Percentiles rank a stretch among this genome's conserved stretches.
Conservation (phyloP, 2,888 invertebrate species). For the Napeogenes sylphis region DNA sequence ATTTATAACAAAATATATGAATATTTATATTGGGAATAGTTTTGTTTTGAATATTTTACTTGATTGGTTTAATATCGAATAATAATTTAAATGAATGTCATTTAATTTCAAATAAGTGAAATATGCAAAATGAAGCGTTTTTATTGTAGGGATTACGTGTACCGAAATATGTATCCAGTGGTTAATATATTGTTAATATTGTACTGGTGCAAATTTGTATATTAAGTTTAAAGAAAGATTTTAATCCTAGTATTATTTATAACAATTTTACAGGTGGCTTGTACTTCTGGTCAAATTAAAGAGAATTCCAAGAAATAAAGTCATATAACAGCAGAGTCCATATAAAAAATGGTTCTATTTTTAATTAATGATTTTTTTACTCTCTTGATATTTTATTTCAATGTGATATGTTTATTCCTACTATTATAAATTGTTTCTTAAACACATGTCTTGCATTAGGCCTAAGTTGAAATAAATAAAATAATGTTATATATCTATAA, state of each 20-base stretch:
- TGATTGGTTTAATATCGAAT: background rate
- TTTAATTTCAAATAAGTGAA: background rate
- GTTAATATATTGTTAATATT: background rate
- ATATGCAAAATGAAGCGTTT: background rate
- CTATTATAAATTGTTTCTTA: background rate
- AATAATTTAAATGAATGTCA: background rate
- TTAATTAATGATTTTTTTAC: background rate
- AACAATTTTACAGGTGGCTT: constrained; percentile 35
- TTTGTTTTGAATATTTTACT: too few relatives aligned
- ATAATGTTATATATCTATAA: too few relatives aligned
- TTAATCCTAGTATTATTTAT: constrained; percentile 11
- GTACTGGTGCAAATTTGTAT: constrained; percentile 1
- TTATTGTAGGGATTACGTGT: background rate
- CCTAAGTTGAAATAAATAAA: too few relatives aligned
- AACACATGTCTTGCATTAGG: background rate
- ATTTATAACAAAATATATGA: constrained; percentile 3
- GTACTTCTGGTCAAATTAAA: constrained; percentile 32
- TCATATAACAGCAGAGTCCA: constrained; percentile 6
- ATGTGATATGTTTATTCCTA: too few relatives aligned
- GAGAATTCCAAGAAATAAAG: constrained; percentile 25
- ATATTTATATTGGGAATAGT: too few relatives aligned
- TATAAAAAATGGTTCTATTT: background rate
- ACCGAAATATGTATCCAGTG: background rate
- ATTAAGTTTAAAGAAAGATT: background rate
- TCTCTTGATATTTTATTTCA: constrained; percentile 6